These are phyloP conservation scores for Virgularia gustaviana DNA, from an alignment of 92 coral and sea anemone species.

Conservation along the genomic window DNA sequence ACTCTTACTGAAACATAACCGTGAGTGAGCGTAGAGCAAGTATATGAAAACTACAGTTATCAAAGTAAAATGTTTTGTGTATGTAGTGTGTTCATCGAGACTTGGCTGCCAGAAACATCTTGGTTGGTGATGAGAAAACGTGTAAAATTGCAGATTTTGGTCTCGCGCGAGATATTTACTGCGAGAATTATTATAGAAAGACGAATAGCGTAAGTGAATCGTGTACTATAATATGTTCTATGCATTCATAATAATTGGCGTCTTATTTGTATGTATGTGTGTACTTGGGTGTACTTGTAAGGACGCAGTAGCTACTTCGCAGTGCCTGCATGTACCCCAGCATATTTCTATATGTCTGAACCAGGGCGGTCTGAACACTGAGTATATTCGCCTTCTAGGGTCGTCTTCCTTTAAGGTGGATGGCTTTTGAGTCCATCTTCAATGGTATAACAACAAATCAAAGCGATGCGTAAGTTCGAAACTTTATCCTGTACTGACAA, in stretches of 20 bases:
- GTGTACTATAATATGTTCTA: too few species aligned
- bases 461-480: slow-evolving; percentile 85
- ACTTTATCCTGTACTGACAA: neutral
- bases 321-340: too few species aligned
- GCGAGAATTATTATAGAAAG: slow-evolving; percentile 57
- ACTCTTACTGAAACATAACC: too few species aligned
- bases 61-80: neutral
- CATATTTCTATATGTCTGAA: too few species aligned
- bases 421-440: slow-evolving; percentile 93
- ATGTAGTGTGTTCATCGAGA: slow-evolving; percentile 59
- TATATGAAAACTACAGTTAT: too few species aligned
- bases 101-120: slow-evolving; percentile 58
- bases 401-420: slow-evolving; percentile 94
- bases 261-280: neutral
- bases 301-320: too few species aligned
- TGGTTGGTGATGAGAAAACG: slow-evolving; percentile 55
- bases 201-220: slow-evolving; percentile 48
- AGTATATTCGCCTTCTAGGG: slow-evolving; percentile 57
- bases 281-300: neutral
- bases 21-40: too few species aligned
- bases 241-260: neutral
- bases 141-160: slow-evolving; percentile 67
- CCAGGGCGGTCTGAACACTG: neutral
- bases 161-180: slow-evolving; percentile 58
- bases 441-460: slow-evolving; percentile 79